A percentile compares a stretch with the other conserved stretches of the same genome.
These are phyloP conservation scores for Metridium senile DNA, from an alignment of 92 coral and sea anemone genomes.

Conservation along the genomic window DNA sequence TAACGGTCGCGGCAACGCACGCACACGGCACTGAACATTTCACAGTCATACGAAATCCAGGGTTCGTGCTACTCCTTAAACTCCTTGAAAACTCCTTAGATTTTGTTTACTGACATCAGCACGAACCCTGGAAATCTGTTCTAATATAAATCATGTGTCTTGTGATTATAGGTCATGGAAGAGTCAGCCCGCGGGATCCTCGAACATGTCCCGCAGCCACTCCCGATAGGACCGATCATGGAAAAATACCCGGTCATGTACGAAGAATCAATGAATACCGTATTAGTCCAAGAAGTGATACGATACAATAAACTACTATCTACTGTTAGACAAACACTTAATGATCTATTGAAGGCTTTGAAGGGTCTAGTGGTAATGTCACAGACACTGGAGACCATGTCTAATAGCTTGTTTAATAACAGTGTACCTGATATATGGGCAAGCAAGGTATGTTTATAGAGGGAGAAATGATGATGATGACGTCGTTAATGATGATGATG, in stretches of 20 bases:
- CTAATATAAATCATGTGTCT: too few relatives aligned
- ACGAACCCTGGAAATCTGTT: too few relatives aligned
- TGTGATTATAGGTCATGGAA: conserved; percentile 78
- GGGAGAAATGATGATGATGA: neutral
- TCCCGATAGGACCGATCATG: conserved; percentile 88
- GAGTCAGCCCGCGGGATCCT: conserved; percentile 89
- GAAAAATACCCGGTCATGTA: conserved; percentile 95
- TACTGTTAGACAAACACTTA: conserved; percentile 84
- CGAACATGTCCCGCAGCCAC: conserved; percentile 88
- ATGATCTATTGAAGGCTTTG: conserved; percentile 94
- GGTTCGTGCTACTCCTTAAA: too few relatives aligned
- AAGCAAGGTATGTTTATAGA: conserved; percentile 84
- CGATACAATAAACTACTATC: conserved; percentile 84
- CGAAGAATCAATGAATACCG: conserved; percentile 99
- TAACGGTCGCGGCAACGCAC: too few relatives aligned
- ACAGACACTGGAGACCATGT: conserved; percentile 98
- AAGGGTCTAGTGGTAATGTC: conserved; percentile 99
- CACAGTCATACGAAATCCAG: too few relatives aligned
- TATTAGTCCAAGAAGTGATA: conserved; percentile 93
- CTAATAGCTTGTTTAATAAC: conserved; percentile 90
- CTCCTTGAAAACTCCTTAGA: too few relatives aligned
- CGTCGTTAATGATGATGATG: neutral
- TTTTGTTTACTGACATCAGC: too few relatives aligned
- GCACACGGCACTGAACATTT: too few relatives aligned
- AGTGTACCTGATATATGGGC: conserved; percentile 98